Conservation (phyloP, 2,113 vertebrate species). For the Siphamia tubifer region DNA sequence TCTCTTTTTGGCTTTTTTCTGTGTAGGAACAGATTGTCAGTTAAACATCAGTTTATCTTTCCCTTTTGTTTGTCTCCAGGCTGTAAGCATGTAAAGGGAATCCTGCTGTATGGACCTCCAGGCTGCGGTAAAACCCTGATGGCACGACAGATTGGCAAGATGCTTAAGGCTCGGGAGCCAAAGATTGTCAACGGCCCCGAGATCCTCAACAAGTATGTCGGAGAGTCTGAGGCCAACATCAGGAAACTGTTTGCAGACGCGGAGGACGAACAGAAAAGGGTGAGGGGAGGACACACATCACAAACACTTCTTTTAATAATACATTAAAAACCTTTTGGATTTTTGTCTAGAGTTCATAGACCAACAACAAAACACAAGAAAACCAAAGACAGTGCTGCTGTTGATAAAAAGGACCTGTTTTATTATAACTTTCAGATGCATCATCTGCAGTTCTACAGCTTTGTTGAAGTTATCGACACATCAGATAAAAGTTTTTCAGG, state of each 20-base stretch:
- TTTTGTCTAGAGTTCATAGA: background rate
- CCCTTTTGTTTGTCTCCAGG: conserved; percentile 73
- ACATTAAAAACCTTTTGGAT: background rate
- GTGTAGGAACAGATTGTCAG: background rate
- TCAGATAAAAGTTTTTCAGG: background rate
- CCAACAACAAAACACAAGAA: background rate
- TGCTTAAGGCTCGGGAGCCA: conserved; percentile 96
- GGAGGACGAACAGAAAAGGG: conserved; percentile 95
- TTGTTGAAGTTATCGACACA: background rate
- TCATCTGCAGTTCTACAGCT: background rate
- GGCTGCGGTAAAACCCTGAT: conserved; percentile 97
- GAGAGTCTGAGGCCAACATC: conserved; percentile 96
- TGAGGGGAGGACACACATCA: conserved; percentile 54
- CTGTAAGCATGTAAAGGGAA: conserved; percentile 98
- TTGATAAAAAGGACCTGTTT: background rate
- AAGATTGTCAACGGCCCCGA: conserved; percentile 97
- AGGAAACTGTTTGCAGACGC: conserved; percentile 97
- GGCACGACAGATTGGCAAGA: conserved; percentile 97
- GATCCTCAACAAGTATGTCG: conserved; percentile 97
- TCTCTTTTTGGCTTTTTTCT: background rate
- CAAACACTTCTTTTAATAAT: too few species aligned
- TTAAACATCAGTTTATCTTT: background rate
- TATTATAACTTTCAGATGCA: background rate
- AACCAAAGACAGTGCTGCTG: background rate
- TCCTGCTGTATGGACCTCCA: conserved; percentile 93